Evolutionary conservation across 2,888 invertebrate species (phyloP).

Genomic region (Buathra laborator): DNA sequence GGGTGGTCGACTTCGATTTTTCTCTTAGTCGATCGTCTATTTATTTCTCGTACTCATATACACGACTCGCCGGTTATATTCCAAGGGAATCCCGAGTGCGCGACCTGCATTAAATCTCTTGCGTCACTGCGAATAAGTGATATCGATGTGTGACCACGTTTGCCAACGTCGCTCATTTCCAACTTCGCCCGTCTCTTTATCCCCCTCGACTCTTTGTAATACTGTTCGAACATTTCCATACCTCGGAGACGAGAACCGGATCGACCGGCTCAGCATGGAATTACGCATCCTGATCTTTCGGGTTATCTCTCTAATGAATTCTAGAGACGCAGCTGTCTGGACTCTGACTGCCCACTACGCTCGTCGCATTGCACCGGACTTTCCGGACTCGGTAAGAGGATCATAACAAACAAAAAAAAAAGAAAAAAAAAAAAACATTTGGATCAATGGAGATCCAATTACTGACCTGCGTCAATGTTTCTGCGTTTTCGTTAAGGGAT

Average conservation of each 20-base stretch:
- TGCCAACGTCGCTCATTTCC: not conserved
- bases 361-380: not conserved
- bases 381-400: not conserved
- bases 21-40: not conserved
- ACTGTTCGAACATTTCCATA: conserved; percentile 35
- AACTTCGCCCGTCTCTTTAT: conserved; percentile 6
- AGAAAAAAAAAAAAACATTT: no score
- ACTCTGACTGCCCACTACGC: not conserved
- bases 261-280: conserved; percentile 48
- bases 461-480: no score
- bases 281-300: conserved; percentile 45
- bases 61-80: conserved; percentile 11
- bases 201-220: not conserved
- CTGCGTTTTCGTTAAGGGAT: no score
- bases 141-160: conserved; percentile 12
- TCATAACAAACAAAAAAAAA: no score
- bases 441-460: no score
- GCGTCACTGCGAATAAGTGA: conserved; percentile 53
- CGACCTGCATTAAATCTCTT: conserved; percentile 68
- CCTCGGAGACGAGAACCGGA: conserved; percentile 40
- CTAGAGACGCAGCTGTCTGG: conserved; percentile 4
- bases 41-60: conserved; percentile 42
- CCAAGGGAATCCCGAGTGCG: conserved; percentile 57
- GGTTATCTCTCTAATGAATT: conserved; percentile 35
- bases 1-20: not conserved